A percentile compares a stretch with the other conserved stretches of the same genome.
Conservation (phyloP, 2,888 invertebrate genomes). For the Phytoseiulus persimilis region DNA sequence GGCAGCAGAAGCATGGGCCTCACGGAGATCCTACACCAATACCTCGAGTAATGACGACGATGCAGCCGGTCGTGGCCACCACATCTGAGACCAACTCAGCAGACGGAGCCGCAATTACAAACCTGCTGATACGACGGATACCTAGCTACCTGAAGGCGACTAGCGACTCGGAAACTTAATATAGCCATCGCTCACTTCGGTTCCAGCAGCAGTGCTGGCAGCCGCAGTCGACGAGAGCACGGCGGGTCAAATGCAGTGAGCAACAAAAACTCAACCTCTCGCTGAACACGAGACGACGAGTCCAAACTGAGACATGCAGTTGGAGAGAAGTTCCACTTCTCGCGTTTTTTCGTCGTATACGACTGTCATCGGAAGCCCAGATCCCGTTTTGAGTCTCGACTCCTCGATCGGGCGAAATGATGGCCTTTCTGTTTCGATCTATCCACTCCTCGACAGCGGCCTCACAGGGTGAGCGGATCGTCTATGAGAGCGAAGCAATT, state of each 20-base stretch:
- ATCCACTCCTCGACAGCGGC: no score
- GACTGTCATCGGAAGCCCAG: not conserved
- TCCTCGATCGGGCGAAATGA: no score
- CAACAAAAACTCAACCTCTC: not conserved
- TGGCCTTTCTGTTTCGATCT: no score
- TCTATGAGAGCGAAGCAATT: not conserved
- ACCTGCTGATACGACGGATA: not conserved
- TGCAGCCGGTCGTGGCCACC: not conserved
- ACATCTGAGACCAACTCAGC: not conserved
- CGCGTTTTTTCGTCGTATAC: not conserved
- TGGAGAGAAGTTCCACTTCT: not conserved
- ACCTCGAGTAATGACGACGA: not conserved
- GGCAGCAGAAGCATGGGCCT: not conserved
- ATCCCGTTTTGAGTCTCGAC: not conserved
- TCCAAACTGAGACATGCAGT: not conserved
- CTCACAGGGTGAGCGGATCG: no score
- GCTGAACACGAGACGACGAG: not conserved
- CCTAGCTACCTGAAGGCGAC: not conserved
- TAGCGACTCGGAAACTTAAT: not conserved
- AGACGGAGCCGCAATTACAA: not conserved
- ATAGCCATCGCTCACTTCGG: not conserved
- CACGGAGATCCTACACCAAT: not conserved
- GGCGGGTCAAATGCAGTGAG: not conserved
- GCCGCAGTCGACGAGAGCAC: not conserved
- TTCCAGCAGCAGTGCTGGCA: not conserved